Evolutionary conservation across 2,888 invertebrate species (phyloP), one percentile per base, ranked within the genome.

Genomic region (Megaustenia siamemsis): DNA sequence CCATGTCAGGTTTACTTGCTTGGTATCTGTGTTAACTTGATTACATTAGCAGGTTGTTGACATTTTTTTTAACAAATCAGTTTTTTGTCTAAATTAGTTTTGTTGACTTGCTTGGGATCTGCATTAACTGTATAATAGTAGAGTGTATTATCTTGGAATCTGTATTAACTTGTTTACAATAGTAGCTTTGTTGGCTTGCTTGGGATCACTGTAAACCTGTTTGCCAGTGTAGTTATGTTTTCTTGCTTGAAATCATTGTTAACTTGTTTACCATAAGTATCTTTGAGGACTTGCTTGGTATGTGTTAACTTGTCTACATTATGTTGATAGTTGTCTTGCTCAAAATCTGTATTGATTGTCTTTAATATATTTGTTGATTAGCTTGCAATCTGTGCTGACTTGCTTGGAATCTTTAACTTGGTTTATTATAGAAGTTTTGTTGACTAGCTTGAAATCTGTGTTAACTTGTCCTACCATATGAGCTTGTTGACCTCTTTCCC

Each of bases 1-100:
- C 53, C 2, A 15, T 53, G 24, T 53, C 53, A 21, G 15, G 53
- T 53, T 53, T 53, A n/a, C 38, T 60, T 73, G 60, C 84, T 84
- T 84, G 77, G 53, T 45, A 78, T 38, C 68, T 60, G 60, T 75
- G 40, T 75, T 82, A 38, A 45, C 82, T 66, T 82, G 82, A 66
- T 43, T 66, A 76, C 53, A 15, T 40, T 53, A 12, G 49, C 45
- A 49, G 12, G 12, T 49, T 49, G 49, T 49, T 49, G 10, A 49
- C 8, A 10, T 49, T 49, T 10, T 18, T 49, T 49, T 10, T 12
- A 49, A 49, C 49, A 12, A 18, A 12, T 49, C n/a, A 56, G n/a
- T n/a, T 56, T 56, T n/a, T 56, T 32, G 10, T 75, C 53, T n/a
- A 10, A 60, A 40, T 60, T 40, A 63, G 66, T 66, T 66, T 79